Evolutionary conservation across 2,888 invertebrate species (phyloP), one percentile per base, ranked within the genome.

Genomic region (Lasioglossum marginatum): DNA sequence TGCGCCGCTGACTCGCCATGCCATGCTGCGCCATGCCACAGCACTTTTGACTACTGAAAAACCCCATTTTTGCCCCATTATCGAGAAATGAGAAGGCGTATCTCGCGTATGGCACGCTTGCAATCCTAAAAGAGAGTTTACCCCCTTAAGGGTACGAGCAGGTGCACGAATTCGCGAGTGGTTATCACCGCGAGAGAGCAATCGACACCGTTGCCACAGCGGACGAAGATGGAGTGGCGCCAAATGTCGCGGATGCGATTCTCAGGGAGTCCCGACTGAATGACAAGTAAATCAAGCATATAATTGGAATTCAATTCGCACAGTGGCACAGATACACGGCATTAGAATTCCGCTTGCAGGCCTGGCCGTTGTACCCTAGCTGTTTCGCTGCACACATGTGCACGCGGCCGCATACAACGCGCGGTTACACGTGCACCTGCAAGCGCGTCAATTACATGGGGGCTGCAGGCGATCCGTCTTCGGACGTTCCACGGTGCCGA

Each of bases 221-320:
- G 70, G 74, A 82, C 81, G 83, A 85, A 85, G 87, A 92, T 92
- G 89, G 88, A 91, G 77, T 86, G 90, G 87, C 91, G 92, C 91
- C 91, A 92, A 91, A 90, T 83, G 84, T 81, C 88, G 87, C 81
- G 81, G 85, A 88, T 90, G 88, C 88, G 85, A 89, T 75, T 70
- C 82, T 71, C 80, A 75, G 73, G 75, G 79, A 77, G 83, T 74
- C 80, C 57, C 85, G 80, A 63, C 78, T 83, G 91, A 92, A 91
- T 91, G 87, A 91, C 89, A 91, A 91, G 81, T 89, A 92, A 91
- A 90, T 92, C 88, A 89, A 89, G 81, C 83, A 76, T 88, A 88
- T 86, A 91, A 92, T 92, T 90, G 91, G 82, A 90, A 92, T 92
- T 92, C 92, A 88, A 92, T 92, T 90, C 89, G 88, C 92, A 92